Base-by-base conservation (phyloP, 1,140 invertebrate species). In the Caenorhabditis briggsae region DNA sequence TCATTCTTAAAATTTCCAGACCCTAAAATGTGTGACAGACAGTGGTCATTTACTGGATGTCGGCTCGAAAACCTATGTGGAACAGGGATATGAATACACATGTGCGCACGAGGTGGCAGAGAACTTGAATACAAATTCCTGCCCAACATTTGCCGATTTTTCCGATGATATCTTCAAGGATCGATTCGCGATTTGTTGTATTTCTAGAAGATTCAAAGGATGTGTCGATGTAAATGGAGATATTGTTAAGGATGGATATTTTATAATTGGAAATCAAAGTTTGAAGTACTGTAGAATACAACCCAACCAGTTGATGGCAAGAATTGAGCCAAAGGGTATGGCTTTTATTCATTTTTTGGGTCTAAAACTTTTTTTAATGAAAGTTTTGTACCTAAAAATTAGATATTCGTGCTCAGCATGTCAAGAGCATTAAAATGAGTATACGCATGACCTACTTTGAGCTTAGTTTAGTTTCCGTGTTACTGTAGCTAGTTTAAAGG, bases 141-240 rank as follows among this genome's bases (percentile, higher is more conserved):
- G 70, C 11, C 70, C 70, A n/a, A 78, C 70, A 23, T 78, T 78
- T 41, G 70, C 70, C 12, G 70, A 78, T 50, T 78, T 78, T 50
- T 78, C 70, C 7, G 70, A 78, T 78, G 70, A 78, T 23, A 78
- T 78, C 11, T 78, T 78, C 70, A 78, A 78, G 20, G 70, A 78
- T 78, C 16, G 70, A 50, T 78, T 78, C n/a, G 70, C 70, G 11
- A 78, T 78, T 53, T 78, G 70, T 53, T 78, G 70, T 50, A 78
- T 78, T 50, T 78, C 70, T 1, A 83, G 82, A 83, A 2, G 53
- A 46, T 83, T 83, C 41, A 83, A 83, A 43, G 53, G 53, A 83
- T 83, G 82, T 43, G 82, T 58, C 2, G 56, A 59, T 58, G 53
- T 46, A 11, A 83, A 58, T 83, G 82, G 82, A 41, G 82, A 58